Evolutionary conservation across 2,888 invertebrate species (phyloP), one percentile per base, ranked within the genome.

Genomic region (Deilephila porcellus): DNA sequence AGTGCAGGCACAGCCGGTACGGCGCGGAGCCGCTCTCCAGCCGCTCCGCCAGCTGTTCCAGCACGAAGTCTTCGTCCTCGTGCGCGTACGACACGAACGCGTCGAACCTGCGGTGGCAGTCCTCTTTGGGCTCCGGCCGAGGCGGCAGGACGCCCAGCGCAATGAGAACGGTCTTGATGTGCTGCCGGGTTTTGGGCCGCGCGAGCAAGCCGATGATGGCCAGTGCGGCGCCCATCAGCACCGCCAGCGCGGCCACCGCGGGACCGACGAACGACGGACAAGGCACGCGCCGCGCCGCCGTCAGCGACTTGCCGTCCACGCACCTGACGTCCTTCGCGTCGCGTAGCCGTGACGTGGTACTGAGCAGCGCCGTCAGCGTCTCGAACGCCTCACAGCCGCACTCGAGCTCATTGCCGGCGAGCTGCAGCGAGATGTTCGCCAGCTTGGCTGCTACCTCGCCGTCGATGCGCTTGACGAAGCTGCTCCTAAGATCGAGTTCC

Each of bases 31-130:
- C 82, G 70, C 71, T 37, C 87, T 97, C 97, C 74, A 98, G 91
- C 70, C 95, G 95, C 0, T 96, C 95, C 64, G 97, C 94, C 76
- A 98, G 86, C 78, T 96, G 93, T 71, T 96, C 95, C 0, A 95
- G 91, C 19, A 97, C 96, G 82, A 97, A 97, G 14, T 96, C 95
- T 82, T 97, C 96, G 86, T 98, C 98, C 85, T 96, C 95, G 85
- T 97, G 97, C 5, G 97, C 97, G 86, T 96, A 98, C 80, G 97
- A 97, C 77, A 98, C 95, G 88, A 98, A 98, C 0, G 97, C 98
- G 88, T 98, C 98, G 88, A 96, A 98, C 45, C 74, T 82, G 5
- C 80, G 77, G 80, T 76, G 80, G 70, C 60, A 60, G 45, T 76
- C 75, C 8, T 60, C 56, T 56, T 73, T 76, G 25, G 74, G 71